phyloP scores from a whole-genome alignment of 2,888 invertebrate genomes.

The Cephus spinipes region DNA sequence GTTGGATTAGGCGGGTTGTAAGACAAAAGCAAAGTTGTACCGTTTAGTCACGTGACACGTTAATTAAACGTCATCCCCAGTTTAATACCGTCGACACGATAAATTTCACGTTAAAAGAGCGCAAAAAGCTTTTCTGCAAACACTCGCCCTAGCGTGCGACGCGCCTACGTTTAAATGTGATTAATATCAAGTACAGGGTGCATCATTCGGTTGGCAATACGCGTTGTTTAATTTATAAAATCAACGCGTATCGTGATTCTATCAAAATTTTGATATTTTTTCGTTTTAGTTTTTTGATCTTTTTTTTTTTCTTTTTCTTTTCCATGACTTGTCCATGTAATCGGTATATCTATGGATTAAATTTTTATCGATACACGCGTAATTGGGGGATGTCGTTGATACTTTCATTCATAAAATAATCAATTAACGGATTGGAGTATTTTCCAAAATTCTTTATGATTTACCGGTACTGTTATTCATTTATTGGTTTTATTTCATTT shows the following conservation, averaged over 20 bases:
- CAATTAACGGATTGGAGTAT: not conserved
- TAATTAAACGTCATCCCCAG: not conserved
- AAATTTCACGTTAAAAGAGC: not conserved
- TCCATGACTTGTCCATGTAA: not conserved
- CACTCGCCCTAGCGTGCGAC: conserved; percentile 19
- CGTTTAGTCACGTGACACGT: not conserved
- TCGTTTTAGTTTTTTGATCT: not conserved
- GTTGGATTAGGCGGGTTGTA: not conserved
- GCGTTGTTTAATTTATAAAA: conserved; percentile 44
- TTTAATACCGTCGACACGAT: not conserved
- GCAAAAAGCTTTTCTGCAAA: conserved; percentile 24
- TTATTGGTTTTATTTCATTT: not conserved
- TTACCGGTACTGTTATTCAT: not conserved
- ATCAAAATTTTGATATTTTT: not conserved
- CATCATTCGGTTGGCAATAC: conserved; percentile 36
- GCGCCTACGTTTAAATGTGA: conserved; percentile 41
- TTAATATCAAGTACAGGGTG: conserved; percentile 37
- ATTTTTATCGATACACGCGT: not conserved
- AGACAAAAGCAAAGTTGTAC: not conserved
- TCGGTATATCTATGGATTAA: not conserved
- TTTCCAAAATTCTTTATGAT: not conserved
- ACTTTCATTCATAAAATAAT: not conserved
- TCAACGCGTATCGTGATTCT: conserved; percentile 13
- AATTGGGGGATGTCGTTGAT: not conserved
- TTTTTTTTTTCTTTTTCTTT: not conserved